phyloP scores from a whole-genome alignment of 2,888 invertebrate genomes.

The Lucinisca nassula region DNA sequence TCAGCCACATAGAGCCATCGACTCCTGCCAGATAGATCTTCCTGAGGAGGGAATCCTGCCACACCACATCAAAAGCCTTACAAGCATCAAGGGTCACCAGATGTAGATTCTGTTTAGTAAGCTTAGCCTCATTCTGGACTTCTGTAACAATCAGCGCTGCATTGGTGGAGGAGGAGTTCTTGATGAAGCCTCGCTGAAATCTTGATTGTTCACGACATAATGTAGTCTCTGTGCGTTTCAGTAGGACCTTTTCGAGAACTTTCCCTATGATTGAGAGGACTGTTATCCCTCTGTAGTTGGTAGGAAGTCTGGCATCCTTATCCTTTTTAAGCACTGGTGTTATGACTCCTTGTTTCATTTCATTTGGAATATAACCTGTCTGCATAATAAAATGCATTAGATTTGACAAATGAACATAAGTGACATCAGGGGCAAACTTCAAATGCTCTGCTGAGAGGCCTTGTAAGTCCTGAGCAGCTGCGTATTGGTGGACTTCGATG shows the following conservation, averaged over 20 bases:
- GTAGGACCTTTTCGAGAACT: not conserved
- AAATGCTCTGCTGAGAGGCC: not conserved
- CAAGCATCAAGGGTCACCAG: too few species aligned
- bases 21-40: too few species aligned
- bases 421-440: not conserved
- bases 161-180: too few species aligned
- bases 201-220: not conserved
- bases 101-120: too few species aligned
- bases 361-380: not conserved
- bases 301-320: not conserved
- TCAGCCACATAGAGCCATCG: too few species aligned
- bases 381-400: not conserved
- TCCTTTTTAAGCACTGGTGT: conserved; percentile 3
- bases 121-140: too few species aligned
- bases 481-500: not conserved
- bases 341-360: not conserved
- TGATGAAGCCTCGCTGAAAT: not conserved
- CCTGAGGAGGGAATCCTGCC: too few species aligned
- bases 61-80: too few species aligned
- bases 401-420: not conserved
- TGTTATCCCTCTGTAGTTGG: conserved; percentile 2
- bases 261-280: not conserved
- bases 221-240: not conserved
- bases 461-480: not conserved
- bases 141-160: too few species aligned